These are phyloP conservation scores for Oryctes rhinoceros DNA, from an alignment of 1,140 invertebrate genomes.

Conservation along the genomic window DNA sequence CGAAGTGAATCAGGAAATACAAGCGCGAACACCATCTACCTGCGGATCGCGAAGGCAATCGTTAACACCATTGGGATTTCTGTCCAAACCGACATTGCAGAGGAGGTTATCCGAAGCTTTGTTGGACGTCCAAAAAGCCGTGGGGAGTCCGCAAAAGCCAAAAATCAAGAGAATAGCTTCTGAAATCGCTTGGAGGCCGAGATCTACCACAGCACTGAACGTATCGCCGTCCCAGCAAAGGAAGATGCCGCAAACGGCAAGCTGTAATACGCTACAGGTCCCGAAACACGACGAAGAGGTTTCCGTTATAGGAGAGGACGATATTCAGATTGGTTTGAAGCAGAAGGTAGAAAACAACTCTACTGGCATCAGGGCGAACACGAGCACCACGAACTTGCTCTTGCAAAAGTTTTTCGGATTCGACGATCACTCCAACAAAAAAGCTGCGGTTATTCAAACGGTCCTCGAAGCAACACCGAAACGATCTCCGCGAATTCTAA, in stretches of 20 bases:
- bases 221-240: conserved; percentile 47
- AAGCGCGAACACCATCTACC: conserved; percentile 78
- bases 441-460: conserved; percentile 49
- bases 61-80: conserved; percentile 70
- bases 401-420: conserved; percentile 66
- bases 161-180: conserved; percentile 63
- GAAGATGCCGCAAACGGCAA: conserved; percentile 49
- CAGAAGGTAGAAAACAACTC: conserved; percentile 55
- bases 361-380: conserved; percentile 59
- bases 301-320: conserved; percentile 59
- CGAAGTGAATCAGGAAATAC: conserved; percentile 80
- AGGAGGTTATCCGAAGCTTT: conserved; percentile 73
- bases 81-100: conserved; percentile 68
- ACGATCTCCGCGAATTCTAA: conserved; percentile 73
- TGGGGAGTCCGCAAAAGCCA: conserved; percentile 55
- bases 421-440: conserved; percentile 51
- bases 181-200: conserved; percentile 59
- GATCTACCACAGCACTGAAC: conserved; percentile 54
- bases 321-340: conserved; percentile 53
- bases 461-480: conserved; percentile 61
- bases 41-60: conserved; percentile 78
- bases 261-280: conserved; percentile 62
- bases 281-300: conserved; percentile 56
- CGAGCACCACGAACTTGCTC: conserved; percentile 63
- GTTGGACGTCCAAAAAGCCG: conserved; percentile 62